Percentiles rank a stretch among this genome's conserved stretches.
Evolutionary conservation across 1,140 invertebrate species (phyloP).

Genomic region (Drosophila leontia): DNA sequence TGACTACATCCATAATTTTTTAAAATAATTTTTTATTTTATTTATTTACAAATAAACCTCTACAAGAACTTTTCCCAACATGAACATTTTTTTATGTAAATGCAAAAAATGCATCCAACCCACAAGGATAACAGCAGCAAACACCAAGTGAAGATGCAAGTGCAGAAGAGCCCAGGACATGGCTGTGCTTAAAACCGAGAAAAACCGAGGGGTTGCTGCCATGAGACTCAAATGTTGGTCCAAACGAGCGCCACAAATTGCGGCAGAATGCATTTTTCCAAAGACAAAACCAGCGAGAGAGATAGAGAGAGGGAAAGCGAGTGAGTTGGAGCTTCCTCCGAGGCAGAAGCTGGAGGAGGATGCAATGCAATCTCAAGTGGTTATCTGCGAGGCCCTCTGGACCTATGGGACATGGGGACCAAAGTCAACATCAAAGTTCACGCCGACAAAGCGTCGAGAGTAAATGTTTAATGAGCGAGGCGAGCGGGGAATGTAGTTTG

Average conservation of each 20-base stretch:
- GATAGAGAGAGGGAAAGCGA: slow-evolving; percentile 8
- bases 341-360: slow-evolving; percentile 2
- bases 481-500: slow-evolving; percentile 57
- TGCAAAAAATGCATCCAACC: slow-evolving; percentile 41
- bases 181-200: slow-evolving; percentile 6
- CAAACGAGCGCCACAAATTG: slow-evolving; percentile 70
- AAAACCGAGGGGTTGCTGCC: slow-evolving; percentile 25
- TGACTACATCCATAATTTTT: background rate
- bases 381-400: slow-evolving; percentile 66
- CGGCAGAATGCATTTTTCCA: slow-evolving; percentile 80
- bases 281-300: slow-evolving; percentile 54
- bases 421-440: slow-evolving; percentile 83
- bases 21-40: background rate
- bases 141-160: slow-evolving; percentile 39
- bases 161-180: slow-evolving; percentile 38
- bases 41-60: background rate
- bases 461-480: slow-evolving; percentile 81
- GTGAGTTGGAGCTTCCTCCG: slow-evolving; percentile 3
- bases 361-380: slow-evolving; percentile 79
- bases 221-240: slow-evolving; percentile 38
- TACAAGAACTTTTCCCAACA: too few species aligned
- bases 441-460: slow-evolving; percentile 80
- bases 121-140: slow-evolving; percentile 25
- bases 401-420: slow-evolving; percentile 40
- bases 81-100: slow-evolving; percentile 39